Conservation (phyloP, 2,113 vertebrate genomes). For the Zootoca vivipara region DNA sequence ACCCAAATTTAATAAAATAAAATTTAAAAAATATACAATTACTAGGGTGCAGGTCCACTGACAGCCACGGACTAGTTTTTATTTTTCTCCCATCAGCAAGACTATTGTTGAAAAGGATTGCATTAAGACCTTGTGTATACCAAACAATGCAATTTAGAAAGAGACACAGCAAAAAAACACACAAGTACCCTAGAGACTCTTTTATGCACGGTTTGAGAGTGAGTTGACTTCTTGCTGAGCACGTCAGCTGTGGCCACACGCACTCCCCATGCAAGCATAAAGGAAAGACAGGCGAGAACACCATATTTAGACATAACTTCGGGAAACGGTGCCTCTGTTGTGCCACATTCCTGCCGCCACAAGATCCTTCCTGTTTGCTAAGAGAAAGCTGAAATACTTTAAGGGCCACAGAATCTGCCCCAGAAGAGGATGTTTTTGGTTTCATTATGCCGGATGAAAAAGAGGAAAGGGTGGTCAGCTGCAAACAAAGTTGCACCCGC, state of each 20-base stretch:
- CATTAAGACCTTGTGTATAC: not conserved
- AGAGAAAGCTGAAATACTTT: not conserved
- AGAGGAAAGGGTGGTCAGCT: slow-evolving; percentile 92
- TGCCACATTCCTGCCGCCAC: not conserved
- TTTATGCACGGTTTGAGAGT: not conserved
- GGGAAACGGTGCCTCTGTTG: not conserved
- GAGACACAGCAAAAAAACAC: not conserved
- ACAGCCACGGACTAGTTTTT: not conserved
- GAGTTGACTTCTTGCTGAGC: not conserved
- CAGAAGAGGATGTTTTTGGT: slow-evolving; percentile 81
- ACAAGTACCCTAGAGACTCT: not conserved
- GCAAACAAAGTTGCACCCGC: slow-evolving; percentile 68
- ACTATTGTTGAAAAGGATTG: not conserved
- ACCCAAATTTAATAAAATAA: too few relatives aligned
- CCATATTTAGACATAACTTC: not conserved
- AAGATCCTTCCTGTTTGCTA: slow-evolving; percentile 24
- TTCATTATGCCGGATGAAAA: slow-evolving; percentile 85
- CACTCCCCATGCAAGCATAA: slow-evolving; percentile 16
- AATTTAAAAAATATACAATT: too few relatives aligned
- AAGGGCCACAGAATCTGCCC: slow-evolving; percentile 83
- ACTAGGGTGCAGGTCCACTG: not conserved
- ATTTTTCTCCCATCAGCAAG: too few relatives aligned
- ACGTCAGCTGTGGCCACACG: not conserved
- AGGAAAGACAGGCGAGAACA: slow-evolving; percentile 23
- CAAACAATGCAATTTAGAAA: not conserved